Evolutionary conservation across 2,888 invertebrate species (phyloP).

Genomic region (Conomelus anceps): DNA sequence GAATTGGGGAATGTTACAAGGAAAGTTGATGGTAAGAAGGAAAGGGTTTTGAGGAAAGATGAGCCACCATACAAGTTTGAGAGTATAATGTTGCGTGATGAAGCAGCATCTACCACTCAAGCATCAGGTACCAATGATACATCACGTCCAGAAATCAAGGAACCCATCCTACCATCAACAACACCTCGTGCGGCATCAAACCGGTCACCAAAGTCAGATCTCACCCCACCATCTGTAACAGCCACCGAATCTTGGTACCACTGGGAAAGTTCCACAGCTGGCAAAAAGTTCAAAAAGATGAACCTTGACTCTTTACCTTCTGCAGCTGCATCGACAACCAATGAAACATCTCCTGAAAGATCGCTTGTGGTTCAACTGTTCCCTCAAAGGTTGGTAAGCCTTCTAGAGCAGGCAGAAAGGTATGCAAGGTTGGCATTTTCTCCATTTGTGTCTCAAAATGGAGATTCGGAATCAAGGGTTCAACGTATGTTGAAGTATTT

Average conservation of each 20-base stretch:
- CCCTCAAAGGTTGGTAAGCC: constrained; percentile 67
- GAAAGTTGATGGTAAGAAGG: constrained; percentile 11
- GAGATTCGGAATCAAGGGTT: constrained; percentile 15
- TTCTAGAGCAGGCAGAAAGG: constrained; percentile 73
- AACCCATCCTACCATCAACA: constrained; percentile 61
- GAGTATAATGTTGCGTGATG: constrained; percentile 20
- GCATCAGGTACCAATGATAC: constrained; percentile 19
- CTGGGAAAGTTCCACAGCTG: constrained; percentile 29
- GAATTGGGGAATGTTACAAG: background rate
- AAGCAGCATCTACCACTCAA: background rate
- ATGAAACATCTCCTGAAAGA: constrained; percentile 16
- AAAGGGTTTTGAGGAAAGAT: constrained; percentile 20
- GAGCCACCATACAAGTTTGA: background rate
- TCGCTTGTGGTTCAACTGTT: constrained; percentile 66
- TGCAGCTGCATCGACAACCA: constrained; percentile 19
- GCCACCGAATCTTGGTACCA: constrained; percentile 35
- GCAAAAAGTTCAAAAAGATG: constrained; percentile 26
- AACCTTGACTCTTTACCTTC: constrained; percentile 23
- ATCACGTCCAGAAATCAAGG: constrained; percentile 56
- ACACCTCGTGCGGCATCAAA: constrained; percentile 37
- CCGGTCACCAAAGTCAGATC: constrained; percentile 38
- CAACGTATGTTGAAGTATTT: constrained; percentile 24
- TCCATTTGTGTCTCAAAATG: constrained; percentile 27
- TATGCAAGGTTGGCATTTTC: constrained; percentile 58
- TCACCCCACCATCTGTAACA: constrained; percentile 36